Evolutionary conservation across 2,797 vertebrate genomes (phyloP).

Genomic region (Poecilia velifera): DNA sequence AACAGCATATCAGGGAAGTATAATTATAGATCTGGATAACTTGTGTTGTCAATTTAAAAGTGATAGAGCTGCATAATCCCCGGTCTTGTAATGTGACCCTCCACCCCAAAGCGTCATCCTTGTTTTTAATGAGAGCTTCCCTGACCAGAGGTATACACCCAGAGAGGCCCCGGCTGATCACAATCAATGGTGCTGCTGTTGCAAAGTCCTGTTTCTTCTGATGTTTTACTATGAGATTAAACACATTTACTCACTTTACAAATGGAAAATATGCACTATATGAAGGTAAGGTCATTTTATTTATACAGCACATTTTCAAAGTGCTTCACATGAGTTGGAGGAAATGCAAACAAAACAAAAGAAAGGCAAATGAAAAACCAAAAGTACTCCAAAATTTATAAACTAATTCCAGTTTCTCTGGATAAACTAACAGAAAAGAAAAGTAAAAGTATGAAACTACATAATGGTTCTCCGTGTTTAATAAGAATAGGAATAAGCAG

Average conservation of each 20-base stretch:
- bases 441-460: too few relatives aligned
- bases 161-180: constrained; percentile 76
- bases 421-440: too few relatives aligned
- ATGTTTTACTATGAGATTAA: constrained; percentile 37
- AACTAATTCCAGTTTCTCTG: too few relatives aligned
- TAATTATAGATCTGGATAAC: constrained; percentile 97
- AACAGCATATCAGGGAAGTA: constrained; percentile 94
- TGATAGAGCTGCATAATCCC: constrained; percentile 88
- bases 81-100: constrained; percentile 87
- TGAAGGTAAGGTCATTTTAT: too few relatives aligned
- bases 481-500: too few relatives aligned
- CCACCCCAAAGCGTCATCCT: constrained; percentile 79
- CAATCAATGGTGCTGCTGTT: constrained; percentile 46
- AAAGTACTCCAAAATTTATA: too few relatives aligned
- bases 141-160: constrained; percentile 79
- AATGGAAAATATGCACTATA: background rate
- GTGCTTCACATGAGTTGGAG: too few relatives aligned
- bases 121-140: constrained; percentile 92
- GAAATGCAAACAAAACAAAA: too few relatives aligned
- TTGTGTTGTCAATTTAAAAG: constrained; percentile 97
- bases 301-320: too few relatives aligned
- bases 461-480: too few relatives aligned
- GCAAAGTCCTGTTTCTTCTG: constrained; percentile 33
- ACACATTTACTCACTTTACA: constrained; percentile 3
- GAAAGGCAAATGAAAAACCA: too few relatives aligned